phyloP scores from a whole-genome alignment of 2,113 vertebrate species.

The Nothoprocta pentlandii region DNA sequence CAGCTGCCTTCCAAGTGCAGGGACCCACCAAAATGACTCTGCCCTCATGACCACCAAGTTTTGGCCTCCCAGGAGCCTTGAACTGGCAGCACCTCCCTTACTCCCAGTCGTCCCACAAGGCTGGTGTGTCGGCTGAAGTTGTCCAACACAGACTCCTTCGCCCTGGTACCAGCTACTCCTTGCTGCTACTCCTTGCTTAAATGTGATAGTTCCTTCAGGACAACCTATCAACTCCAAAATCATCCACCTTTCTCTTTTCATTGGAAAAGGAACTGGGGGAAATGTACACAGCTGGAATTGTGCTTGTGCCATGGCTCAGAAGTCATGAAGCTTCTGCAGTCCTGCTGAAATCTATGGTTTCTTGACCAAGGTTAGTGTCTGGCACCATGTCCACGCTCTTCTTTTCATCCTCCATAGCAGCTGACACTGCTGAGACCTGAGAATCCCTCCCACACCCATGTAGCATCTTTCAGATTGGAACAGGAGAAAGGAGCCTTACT shows the following conservation, averaged over 20 bases:
- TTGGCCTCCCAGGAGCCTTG: not conserved
- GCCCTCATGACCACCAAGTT: accelerated
- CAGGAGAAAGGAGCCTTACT: not conserved
- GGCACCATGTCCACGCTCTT: not conserved
- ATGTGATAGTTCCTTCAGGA: not conserved
- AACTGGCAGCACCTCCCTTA: not conserved
- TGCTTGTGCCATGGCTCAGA: not conserved
- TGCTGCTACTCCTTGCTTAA: not conserved
- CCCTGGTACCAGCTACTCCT: not conserved
- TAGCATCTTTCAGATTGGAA: not conserved
- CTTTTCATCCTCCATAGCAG: not conserved
- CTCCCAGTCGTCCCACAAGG: not conserved
- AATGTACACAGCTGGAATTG: not conserved
- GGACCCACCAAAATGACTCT: not conserved
- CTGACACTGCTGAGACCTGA: not conserved
- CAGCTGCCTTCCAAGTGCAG: too few species aligned
- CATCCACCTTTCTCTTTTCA: not conserved
- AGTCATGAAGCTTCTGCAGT: not conserved
- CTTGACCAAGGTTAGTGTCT: not conserved
- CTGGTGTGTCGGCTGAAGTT: not conserved
- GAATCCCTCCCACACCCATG: not conserved
- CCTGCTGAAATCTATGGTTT: not conserved
- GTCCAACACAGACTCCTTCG: not conserved
- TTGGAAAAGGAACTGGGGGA: not conserved
- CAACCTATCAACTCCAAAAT: not conserved